Base-by-base conservation (phyloP, 2,888 invertebrate genomes). In the Leptopilina myrica region DNA sequence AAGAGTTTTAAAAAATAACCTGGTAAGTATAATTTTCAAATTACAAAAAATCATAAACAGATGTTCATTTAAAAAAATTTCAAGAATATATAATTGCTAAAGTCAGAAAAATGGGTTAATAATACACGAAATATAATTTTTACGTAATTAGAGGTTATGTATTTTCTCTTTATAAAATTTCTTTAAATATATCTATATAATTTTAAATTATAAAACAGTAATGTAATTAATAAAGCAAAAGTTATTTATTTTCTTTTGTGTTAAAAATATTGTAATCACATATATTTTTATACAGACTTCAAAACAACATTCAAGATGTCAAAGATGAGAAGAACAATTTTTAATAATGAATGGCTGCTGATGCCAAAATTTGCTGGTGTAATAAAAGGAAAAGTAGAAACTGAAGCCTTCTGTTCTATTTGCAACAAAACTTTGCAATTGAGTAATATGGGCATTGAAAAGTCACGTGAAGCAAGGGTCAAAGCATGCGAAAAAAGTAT, bases 381-480 rank as follows among this genome's bases (percentile, higher is more conserved):
- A 6, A 62, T 8, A 5, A 62, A 62, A 62, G 62, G 62, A 62
- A 62, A 62, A 8, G 2, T 62, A 62, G 62, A 62, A 15, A 62
- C 62, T 62, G 62, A 62, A n/a, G 62, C 62, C n/a, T 62, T 62
- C n/a, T 62, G 62, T n/a, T 20, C 62, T 15, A 62, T 62, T 15
- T 62, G 62, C 20, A 62, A n/a, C n/a, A 62, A 62, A 62, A 62
- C 62, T 20, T n/a, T 62, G 0, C 62, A 62, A 15, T n/a, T 62
- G n/a, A 62, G 62, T 62, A 62, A 62, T 8, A 62, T 62, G 62
- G 62, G 62, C 62, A 5, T n/a, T 62, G 8, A 62, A 62, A 62
- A 20, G 9, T 43, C 43, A 43, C 43, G 43, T 43, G 43, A 43
- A 43, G 7, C 43, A 43, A 43, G 43, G 43, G 43, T 43, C 43